Base-by-base conservation (phyloP, 1,140 invertebrate genomes). In the Aradophagus sp. region DNA sequence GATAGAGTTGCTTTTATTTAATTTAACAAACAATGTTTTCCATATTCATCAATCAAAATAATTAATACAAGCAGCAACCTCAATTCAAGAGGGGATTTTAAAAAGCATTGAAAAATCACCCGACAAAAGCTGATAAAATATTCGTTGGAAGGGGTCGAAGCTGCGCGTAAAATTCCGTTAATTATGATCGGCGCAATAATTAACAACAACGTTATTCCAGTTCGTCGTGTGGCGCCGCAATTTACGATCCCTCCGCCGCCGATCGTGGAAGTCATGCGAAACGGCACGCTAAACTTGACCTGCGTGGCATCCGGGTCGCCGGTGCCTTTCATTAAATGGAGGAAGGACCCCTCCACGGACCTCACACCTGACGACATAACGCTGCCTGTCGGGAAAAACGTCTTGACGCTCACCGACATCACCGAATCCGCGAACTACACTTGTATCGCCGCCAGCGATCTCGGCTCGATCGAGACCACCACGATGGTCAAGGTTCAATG, bases 321-420 rank as follows among this genome's bases (percentile, higher is more conserved):
- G 0, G 98, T 99, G 96, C 98, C 98, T 0, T 93, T 91, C 74
- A 96, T 99, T 36, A 97, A 95, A 84, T 99, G 97, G 97, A 90
- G 93, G 53, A 94, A 95, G 85, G 96, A 89, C 19, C 85, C 89
- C 12, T 90, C 89, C 2, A 89, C 90, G 76, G 94, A 95, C 83
- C 81, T 96, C 13, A 95, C 93, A 0, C 93, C 93, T 0, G 92
- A 95, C 80, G 93, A 96, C 81, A 91, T 95, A 68, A 89, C 95
- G 29, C 93, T 93, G 0, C 93, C 93, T 0, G 90, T 95, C 8
- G 93, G 93, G 0, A 89, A 89, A 34, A 99, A 98, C 87, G 91
- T 97, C 0, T 87, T 99, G 12, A 88, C 91, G 53, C 80, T 99
- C 63, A 91, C 89, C 8, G 91, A 97, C 77, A 94, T 99, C 29